Percentiles rank a stretch among this genome's conserved stretches.
Evolutionary conservation across 2,888 invertebrate species (phyloP).

Genomic region (Listrodromus nycthemerus): DNA sequence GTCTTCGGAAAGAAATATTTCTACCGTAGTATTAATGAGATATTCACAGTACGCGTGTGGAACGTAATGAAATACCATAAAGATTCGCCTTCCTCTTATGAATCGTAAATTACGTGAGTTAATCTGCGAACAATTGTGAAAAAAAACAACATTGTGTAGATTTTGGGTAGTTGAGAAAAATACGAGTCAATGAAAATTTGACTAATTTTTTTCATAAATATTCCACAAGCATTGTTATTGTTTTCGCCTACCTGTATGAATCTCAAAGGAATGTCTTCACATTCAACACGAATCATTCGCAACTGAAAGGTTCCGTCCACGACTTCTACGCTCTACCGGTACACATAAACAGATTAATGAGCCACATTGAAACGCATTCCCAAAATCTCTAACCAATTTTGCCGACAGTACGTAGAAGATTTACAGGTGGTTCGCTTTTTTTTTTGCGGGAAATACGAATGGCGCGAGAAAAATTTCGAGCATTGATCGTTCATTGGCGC

Average conservation of each 20-base stretch:
- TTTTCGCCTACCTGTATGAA: conserved; percentile 54
- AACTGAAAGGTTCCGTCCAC: background rate
- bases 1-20: background rate
- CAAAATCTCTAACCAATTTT: background rate
- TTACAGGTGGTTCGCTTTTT: conserved; percentile 39
- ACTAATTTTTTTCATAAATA: background rate
- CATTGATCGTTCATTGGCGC: conserved; percentile 26
- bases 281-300: background rate
- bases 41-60: background rate
- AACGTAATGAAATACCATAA: background rate
- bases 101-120: background rate
- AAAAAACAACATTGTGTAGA: background rate
- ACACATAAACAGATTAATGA: conserved; percentile 1
- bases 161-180: background rate
- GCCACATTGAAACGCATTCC: background rate
- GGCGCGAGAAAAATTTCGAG: conserved; percentile 46
- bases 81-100: background rate
- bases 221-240: background rate
- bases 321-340: background rate
- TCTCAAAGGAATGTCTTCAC: conserved; percentile 49
- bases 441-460: conserved; percentile 4
- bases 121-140: background rate
- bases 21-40: background rate
- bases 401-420: background rate
- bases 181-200: background rate